Evolutionary conservation across 2,888 invertebrate species (phyloP).

Genomic region (Cyrtodaria siliqua): DNA sequence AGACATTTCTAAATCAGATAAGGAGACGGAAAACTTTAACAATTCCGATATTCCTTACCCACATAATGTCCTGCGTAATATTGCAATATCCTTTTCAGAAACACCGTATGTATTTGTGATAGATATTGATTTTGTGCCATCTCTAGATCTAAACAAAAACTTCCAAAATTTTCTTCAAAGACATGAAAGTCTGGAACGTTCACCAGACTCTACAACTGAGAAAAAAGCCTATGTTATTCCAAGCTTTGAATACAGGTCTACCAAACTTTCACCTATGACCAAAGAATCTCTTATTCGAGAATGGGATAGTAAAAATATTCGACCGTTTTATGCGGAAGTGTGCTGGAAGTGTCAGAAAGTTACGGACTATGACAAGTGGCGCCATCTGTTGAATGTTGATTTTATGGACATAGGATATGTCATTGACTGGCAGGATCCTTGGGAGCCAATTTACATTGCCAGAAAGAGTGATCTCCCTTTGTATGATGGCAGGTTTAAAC

Average conservation of each 20-base stretch:
- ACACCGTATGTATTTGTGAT: conserved; percentile 87
- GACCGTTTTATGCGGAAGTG: conserved; percentile 87
- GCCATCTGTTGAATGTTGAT: conserved; percentile 68
- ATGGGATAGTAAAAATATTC: conserved; percentile 84
- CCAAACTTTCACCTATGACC: conserved; percentile 78
- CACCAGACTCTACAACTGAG: conserved; percentile 32
- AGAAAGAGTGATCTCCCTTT: conserved; percentile 86
- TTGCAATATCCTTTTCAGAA: conserved; percentile 86
- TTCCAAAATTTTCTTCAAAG: conserved; percentile 53
- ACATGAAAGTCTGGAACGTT: too few species aligned
- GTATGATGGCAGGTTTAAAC: conserved; percentile 88
- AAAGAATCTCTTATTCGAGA: conserved; percentile 86
- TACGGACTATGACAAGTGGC: conserved; percentile 88
- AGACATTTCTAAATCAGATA: background rate
- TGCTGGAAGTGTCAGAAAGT: conserved; percentile 88
- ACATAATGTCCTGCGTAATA: conserved; percentile 87
- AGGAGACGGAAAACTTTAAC: conserved; percentile 80
- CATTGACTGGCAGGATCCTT: conserved; percentile 87
- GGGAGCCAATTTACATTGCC: conserved; percentile 88
- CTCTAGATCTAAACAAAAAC: conserved; percentile 80
- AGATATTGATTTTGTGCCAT: conserved; percentile 88
- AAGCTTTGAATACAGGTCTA: conserved; percentile 86
- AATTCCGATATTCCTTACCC: conserved; percentile 86
- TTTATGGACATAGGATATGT: conserved; percentile 85
- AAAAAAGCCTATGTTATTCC: conserved; percentile 87